Evolutionary conservation across 2,888 invertebrate species (phyloP), one percentile per base, ranked within the genome.

Genomic region (Drosophila prolongata): DNA sequence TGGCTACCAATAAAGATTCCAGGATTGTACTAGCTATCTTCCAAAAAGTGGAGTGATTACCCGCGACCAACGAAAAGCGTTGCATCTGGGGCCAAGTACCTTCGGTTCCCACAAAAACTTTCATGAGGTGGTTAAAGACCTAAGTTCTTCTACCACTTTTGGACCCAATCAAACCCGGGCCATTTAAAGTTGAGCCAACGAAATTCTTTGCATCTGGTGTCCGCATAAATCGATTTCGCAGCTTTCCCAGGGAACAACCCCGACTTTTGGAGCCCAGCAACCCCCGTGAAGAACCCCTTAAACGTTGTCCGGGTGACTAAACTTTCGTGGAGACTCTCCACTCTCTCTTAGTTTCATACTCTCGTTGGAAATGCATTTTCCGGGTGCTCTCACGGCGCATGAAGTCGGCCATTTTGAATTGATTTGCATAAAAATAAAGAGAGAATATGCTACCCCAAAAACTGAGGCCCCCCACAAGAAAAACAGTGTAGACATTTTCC

Each of bases 171-270:
- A 79, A 38, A 76, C 58, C 73, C 42, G 44, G 53, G 34, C 70
- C 40, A 66, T 19, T 24, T 42, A 69, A 19, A 38, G 6, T 57
- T 61, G 78, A 59, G 53, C 89, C 89, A 90, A 90, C 89, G 85
- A 79, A 79, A 87, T 54, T 62, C 66, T 50, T 89, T 89, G 89
- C 89, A 90, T 89, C 89, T 90, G 89, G 89, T 89, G 89, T 77
- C 80, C 80, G 75, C 73, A 76, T 65, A 59, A 84, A 80, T 82
- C 76, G 80, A 82, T 87, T 89, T 86, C 75, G 19, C 49, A 65
- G 56, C 62, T 42, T 52, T 68, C 56, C 47, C 72, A 66, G 35
- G 47, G 40, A 73, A 38, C 65, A 52, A 73, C 72, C 71, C 69
- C 47, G 24, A 35, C 16, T 16, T 30, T 56, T 27, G 56, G 56